Conservation (phyloP, 2,797 vertebrate genomes). For the Sebastes variabilis region DNA sequence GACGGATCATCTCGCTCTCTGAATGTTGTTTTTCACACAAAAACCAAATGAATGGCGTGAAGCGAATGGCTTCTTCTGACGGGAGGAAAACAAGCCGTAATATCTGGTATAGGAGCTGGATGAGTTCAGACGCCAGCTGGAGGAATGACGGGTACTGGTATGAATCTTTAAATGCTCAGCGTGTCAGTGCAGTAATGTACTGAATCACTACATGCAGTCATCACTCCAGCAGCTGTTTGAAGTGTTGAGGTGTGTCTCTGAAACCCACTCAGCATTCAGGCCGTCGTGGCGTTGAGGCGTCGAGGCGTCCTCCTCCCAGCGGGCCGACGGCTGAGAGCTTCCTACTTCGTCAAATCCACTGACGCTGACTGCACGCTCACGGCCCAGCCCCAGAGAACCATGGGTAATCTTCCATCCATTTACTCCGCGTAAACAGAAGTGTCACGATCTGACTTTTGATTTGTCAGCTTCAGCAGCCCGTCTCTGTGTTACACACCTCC, state of each 20-base stretch:
- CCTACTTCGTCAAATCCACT: constrained; percentile 39
- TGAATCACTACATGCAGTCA: neutral
- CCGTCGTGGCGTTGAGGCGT: neutral
- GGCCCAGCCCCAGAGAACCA: constrained; percentile 44
- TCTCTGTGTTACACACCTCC: neutral
- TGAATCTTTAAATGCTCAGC: neutral
- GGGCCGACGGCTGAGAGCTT: constrained; percentile 13
- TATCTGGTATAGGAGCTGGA: neutral
- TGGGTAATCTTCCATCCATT: constrained; percentile 54
- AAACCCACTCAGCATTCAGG: constrained; percentile 43
- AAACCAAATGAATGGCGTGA: neutral
- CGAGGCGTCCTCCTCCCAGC: constrained; percentile 10
- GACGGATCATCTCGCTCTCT: neutral
- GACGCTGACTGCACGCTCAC: constrained; percentile 27
- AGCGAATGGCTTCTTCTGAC: neutral
- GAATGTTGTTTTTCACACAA: neutral
- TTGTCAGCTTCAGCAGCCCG: constrained; percentile 16
- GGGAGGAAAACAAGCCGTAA: neutral
- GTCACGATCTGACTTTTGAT: constrained; percentile 55
- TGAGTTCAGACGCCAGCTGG: neutral
- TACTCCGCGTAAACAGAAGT: constrained; percentile 53
- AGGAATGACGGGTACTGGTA: neutral
- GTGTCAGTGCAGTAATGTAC: neutral
- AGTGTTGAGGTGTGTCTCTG: constrained; percentile 20
- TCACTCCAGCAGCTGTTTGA: constrained; percentile 5